A percentile compares a stretch with the other conserved stretches of the same genome.
These are phyloP conservation scores for Turritopsis dohrnii DNA, from an alignment of 30 jellyfish, hydroid and myxozoan species.

Conservation along the genomic window DNA sequence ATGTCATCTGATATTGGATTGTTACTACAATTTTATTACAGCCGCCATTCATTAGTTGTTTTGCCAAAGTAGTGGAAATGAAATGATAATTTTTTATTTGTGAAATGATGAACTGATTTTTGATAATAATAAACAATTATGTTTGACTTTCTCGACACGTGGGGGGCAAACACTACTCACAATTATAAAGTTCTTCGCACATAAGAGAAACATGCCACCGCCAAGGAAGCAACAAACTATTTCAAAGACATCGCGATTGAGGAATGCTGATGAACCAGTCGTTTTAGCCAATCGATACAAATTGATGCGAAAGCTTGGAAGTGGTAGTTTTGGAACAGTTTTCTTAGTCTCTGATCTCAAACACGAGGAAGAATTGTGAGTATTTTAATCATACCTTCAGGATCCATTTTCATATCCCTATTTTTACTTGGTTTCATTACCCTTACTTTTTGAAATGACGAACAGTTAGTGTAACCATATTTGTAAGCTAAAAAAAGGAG, in stretches of 20 bases:
- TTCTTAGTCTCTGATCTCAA: constrained; percentile 53
- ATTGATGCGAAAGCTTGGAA: constrained; percentile 61
- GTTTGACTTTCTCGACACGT: no score
- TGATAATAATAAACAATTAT: not conserved
- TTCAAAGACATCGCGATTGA: not conserved
- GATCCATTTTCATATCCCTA: not conserved
- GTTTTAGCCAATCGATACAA: constrained; percentile 62
- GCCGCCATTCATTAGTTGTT: not conserved
- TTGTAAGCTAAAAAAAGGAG: no score
- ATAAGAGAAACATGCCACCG: constrained; percentile 4
- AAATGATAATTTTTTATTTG: no score
- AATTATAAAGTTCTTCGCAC: no score
- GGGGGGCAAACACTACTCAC: no score
- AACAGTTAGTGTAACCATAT: no score
- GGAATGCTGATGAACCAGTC: constrained; percentile 35
- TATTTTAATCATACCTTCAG: not conserved
- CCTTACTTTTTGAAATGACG: no score
- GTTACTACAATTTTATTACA: no score
- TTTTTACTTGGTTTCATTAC: no score
- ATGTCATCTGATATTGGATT: not conserved
- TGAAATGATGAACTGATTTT: not conserved
- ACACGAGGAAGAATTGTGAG: constrained; percentile 45
- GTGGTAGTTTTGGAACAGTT: constrained; percentile 74
- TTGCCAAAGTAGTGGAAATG: not conserved
- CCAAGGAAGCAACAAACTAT: not conserved